Conservation (phyloP, 2,888 invertebrate species). For the Uloborus plumipes region DNA sequence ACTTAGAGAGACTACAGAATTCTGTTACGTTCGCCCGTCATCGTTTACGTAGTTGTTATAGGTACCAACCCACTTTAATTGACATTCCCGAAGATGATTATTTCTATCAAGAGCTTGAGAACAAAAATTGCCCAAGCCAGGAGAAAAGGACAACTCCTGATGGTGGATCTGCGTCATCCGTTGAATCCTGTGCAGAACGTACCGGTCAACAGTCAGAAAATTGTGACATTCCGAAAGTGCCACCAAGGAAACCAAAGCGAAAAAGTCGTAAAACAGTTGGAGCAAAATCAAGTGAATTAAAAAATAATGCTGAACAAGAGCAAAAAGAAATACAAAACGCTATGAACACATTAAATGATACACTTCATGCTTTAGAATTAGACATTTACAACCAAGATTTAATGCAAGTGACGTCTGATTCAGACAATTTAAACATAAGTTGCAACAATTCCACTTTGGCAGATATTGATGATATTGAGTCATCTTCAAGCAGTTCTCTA, state of each 20-base stretch:
- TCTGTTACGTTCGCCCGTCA: constrained; percentile 58
- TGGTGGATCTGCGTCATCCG: constrained; percentile 49
- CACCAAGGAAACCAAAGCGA: constrained; percentile 55
- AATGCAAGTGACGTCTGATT: constrained; percentile 21
- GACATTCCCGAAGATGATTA: constrained; percentile 60
- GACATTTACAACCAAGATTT: constrained; percentile 58
- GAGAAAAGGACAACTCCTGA: constrained; percentile 50
- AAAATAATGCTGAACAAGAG: constrained; percentile 38
- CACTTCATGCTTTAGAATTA: constrained; percentile 48
- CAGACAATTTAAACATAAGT: constrained; percentile 15
- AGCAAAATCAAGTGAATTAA: not conserved
- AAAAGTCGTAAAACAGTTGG: constrained; percentile 11
- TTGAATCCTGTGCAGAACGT: constrained; percentile 28
- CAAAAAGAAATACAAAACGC: constrained; percentile 54
- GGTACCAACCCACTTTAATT: constrained; percentile 53
- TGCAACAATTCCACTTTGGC: constrained; percentile 36
- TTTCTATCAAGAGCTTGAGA: constrained; percentile 46
- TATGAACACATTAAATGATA: constrained; percentile 53
- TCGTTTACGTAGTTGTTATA: constrained; percentile 38
- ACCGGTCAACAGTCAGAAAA: constrained; percentile 14
- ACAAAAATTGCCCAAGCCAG: constrained; percentile 10
- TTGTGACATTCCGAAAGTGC: constrained; percentile 28
- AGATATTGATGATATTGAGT: constrained; percentile 50
- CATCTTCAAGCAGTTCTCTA: constrained; percentile 52
- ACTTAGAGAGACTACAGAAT: constrained; percentile 44